These are phyloP conservation scores for Micropoecilia bifurca DNA, from an alignment of 2,797 vertebrate species.

Conservation along the genomic window DNA sequence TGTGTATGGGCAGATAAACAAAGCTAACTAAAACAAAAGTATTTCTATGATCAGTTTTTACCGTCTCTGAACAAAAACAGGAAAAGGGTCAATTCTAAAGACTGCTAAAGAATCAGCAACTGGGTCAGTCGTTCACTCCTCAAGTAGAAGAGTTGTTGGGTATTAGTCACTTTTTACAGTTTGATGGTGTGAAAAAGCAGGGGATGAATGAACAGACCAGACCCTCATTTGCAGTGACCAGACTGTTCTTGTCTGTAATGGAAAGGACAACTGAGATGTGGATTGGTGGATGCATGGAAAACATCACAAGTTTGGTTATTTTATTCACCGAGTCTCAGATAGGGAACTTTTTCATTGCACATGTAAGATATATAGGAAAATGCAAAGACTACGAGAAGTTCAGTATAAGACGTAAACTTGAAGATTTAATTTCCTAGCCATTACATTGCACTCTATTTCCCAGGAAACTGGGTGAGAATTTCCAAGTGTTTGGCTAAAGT, in stretches of 20 bases:
- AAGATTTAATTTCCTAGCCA: neutral
- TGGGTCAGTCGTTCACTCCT: neutral
- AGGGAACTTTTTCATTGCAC: no score
- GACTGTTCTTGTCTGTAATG: neutral
- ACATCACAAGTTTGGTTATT: neutral
- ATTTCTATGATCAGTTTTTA: neutral
- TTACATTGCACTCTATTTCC: neutral
- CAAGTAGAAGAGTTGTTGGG: neutral
- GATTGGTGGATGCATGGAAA: neutral
- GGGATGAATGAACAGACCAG: neutral
- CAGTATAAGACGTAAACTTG: neutral
- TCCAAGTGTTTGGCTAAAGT: neutral
- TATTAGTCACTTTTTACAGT: neutral
- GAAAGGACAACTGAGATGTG: neutral
- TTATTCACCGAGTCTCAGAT: neutral
- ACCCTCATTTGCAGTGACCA: neutral
- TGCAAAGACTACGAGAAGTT: neutral
- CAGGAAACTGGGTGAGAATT: neutral
- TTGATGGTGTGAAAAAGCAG: neutral
- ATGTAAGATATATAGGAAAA: neutral
- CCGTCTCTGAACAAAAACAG: neutral
- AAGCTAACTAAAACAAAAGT: neutral
- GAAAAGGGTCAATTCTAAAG: neutral
- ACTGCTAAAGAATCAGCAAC: neutral
- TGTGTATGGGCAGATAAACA: neutral